Conservation (phyloP, 1,140 invertebrate species). For the Monomorium pharaonis region DNA sequence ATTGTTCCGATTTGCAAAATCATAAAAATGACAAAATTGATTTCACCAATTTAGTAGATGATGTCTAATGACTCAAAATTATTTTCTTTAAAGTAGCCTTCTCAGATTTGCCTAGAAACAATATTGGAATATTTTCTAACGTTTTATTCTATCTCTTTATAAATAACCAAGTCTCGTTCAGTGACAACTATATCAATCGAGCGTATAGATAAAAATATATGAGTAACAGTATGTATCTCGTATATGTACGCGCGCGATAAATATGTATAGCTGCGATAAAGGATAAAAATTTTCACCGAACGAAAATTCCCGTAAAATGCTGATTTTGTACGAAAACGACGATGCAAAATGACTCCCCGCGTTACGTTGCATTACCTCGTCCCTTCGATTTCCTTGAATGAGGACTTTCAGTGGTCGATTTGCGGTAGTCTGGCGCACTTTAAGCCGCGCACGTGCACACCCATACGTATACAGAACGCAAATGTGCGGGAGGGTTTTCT, state of each 20-base stretch:
- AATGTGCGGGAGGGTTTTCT: not conserved
- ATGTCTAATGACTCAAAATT: not conserved
- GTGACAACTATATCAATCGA: conserved; percentile 7
- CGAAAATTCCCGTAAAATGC: conserved; percentile 50
- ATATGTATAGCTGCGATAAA: not conserved
- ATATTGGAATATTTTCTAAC: not conserved
- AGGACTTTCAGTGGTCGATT: conserved; percentile 50
- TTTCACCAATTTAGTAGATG: not conserved
- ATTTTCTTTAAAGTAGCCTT: not conserved
- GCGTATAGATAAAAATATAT: not conserved
- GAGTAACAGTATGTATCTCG: not conserved
- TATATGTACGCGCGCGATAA: not conserved
- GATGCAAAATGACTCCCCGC: conserved; percentile 3
- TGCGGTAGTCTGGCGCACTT: conserved; percentile 35
- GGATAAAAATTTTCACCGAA: conserved; percentile 20
- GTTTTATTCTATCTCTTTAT: not conserved
- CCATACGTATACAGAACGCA: not conserved
- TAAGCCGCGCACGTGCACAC: not conserved
- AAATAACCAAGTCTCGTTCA: not conserved
- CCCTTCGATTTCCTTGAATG: conserved; percentile 7
- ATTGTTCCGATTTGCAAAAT: not conserved
- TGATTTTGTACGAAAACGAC: conserved; percentile 16
- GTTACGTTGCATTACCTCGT: conserved; percentile 29
- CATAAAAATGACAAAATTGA: not conserved
- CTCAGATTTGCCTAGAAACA: not conserved